These are phyloP conservation scores for Drosophila testacea DNA, from an alignment of 2,888 invertebrate species.

Conservation along the genomic window DNA sequence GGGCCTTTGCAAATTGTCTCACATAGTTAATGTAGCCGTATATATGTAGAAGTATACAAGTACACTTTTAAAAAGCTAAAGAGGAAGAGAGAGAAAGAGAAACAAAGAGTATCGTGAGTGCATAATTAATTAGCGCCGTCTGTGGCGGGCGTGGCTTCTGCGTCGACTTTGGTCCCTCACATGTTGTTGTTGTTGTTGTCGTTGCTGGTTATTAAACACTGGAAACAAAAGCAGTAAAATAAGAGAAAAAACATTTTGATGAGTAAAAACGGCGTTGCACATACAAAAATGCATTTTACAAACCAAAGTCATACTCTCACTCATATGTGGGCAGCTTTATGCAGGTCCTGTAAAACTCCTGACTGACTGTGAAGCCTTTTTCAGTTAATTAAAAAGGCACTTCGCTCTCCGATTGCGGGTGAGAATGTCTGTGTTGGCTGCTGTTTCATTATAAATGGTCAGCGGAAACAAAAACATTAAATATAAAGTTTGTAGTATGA, in stretches of 20 bases:
- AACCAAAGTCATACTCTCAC: conserved; percentile 5
- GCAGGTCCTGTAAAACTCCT: conserved; percentile 32
- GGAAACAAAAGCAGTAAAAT: conserved; percentile 36
- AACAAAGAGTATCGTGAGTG: conserved; percentile 30
- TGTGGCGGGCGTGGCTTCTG: conserved; percentile 51
- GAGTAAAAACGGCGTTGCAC: conserved; percentile 26
- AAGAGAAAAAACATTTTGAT: conserved; percentile 2
- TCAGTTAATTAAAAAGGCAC: conserved; percentile 70
- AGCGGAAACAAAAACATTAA: conserved; percentile 48
- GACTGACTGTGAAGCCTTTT: conserved; percentile 59
- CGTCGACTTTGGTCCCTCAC: conserved; percentile 9
- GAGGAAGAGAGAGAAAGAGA: not conserved
- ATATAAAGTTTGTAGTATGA: conserved; percentile 17
- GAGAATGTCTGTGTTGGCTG: conserved; percentile 16
- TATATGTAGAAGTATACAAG: not conserved
- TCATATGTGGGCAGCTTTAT: conserved; percentile 41
- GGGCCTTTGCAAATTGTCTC: not conserved
- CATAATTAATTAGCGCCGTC: conserved; percentile 63
- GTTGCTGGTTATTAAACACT: conserved; percentile 55
- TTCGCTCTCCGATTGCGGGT: conserved; percentile 32
- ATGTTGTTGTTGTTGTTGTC: conserved; percentile 28
- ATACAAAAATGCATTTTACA: conserved; percentile 41
- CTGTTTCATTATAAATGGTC: conserved; percentile 54
- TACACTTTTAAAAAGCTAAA: not conserved
- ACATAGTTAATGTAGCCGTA: not conserved